phyloP scores from a whole-genome alignment of 2,888 invertebrate genomes.

The Tachina grossa region DNA sequence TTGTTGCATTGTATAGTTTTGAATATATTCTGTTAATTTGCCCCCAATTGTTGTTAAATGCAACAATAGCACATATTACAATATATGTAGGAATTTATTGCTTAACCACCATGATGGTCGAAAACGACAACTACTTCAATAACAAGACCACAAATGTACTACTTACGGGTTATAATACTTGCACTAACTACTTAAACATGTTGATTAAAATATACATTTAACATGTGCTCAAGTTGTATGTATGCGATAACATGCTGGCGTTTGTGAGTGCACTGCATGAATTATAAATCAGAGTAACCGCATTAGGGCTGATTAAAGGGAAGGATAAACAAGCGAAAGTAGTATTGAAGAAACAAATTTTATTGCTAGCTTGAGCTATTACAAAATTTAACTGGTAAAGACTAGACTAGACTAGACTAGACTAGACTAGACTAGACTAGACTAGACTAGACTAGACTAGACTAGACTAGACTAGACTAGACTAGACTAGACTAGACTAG shows the following conservation, averaged over 20 bases:
- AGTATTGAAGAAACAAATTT: too few relatives aligned
- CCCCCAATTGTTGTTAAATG: neutral
- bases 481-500: too few relatives aligned
- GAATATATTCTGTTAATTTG: slow-evolving; percentile 16
- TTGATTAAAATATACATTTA: slow-evolving; percentile 36
- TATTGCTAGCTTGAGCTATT: too few relatives aligned
- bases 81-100: neutral
- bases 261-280: neutral
- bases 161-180: slow-evolving; percentile 15
- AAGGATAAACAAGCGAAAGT: neutral
- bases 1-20: neutral
- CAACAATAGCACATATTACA: neutral
- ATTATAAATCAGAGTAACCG: neutral
- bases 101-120: slow-evolving; percentile 12
- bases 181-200: slow-evolving; percentile 13
- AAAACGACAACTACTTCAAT: slow-evolving; percentile 16
- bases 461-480: too few relatives aligned
- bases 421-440: neutral
- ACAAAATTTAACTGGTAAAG: too few relatives aligned
- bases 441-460: neutral
- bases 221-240: slow-evolving; percentile 5
- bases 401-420: neutral
- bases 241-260: neutral
- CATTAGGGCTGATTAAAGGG: neutral
- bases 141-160: slow-evolving; percentile 31